Evolutionary conservation across 2,113 vertebrate species (phyloP).

Genomic region (Procapra przewalskii): DNA sequence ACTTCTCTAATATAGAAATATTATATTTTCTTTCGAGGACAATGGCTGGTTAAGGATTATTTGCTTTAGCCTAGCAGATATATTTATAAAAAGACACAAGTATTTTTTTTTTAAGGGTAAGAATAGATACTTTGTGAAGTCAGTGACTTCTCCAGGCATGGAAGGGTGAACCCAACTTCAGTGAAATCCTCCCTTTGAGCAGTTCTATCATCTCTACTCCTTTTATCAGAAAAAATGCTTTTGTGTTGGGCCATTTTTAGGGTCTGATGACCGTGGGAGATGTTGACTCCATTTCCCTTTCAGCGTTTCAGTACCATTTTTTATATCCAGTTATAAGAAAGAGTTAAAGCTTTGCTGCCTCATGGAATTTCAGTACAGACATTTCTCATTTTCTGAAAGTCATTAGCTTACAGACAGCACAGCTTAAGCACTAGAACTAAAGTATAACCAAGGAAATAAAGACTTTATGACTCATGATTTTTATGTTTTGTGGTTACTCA

Average conservation of each 20-base stretch:
- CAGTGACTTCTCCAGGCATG: neutral
- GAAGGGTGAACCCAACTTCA: neutral
- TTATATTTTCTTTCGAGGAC: neutral
- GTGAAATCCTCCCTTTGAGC: conserved; percentile 3
- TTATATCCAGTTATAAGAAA: conserved; percentile 54
- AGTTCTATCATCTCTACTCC: neutral
- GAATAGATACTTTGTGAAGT: neutral
- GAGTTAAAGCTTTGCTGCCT: conserved; percentile 17
- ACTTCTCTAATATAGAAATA: neutral
- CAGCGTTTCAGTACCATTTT: conserved; percentile 42
- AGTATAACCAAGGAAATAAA: conserved; percentile 3
- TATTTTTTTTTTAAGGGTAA: neutral
- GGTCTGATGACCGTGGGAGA: neutral
- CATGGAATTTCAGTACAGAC: neutral
- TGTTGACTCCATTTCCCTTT: conserved; percentile 44
- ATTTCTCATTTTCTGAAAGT: conserved; percentile 26
- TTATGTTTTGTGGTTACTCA: conserved; percentile 17
- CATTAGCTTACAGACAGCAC: neutral
- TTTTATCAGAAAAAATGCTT: conserved; percentile 34
- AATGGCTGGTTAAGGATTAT: neutral
- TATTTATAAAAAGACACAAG: neutral
- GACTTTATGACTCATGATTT: conserved; percentile 28
- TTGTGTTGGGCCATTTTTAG: conserved; percentile 16
- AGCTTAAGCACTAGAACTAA: neutral
- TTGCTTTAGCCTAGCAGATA: neutral